Percentiles rank a stretch among this genome's conserved stretches.
Conservation (phyloP, 2,797 vertebrate genomes). For the Periparus ater region DNA sequence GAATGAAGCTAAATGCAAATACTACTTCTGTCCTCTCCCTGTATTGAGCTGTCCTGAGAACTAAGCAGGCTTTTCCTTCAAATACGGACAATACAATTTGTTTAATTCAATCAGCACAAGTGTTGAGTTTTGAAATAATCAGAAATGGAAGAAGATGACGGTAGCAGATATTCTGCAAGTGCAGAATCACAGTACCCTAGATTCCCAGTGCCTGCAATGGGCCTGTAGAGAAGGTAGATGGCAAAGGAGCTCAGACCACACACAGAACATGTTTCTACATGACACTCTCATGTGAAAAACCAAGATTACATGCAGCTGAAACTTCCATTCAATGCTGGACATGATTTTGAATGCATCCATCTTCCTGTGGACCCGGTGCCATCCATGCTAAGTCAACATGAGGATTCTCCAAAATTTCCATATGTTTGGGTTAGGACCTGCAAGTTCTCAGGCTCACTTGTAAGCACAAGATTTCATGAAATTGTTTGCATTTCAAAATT, state of each 20-base stretch:
- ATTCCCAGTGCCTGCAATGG: background rate
- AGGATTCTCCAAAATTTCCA: fast-evolving
- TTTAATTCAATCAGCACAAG: background rate
- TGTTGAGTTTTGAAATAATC: background rate
- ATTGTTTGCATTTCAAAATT: background rate
- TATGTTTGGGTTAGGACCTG: background rate
- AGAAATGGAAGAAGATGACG: background rate
- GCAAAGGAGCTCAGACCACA: background rate
- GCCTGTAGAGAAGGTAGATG: background rate
- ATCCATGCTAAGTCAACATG: background rate
- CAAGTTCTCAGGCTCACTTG: too few species aligned
- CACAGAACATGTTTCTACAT: background rate
- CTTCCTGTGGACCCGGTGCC: background rate
- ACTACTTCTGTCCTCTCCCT: background rate
- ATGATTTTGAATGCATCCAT: background rate
- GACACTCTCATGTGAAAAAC: background rate
- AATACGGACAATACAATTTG: background rate
- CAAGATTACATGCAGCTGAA: background rate
- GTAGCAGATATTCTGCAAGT: background rate
- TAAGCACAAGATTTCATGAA: background rate
- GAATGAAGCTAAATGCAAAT: background rate
- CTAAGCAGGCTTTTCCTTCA: background rate
- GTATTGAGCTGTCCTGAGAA: background rate
- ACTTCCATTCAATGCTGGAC: background rate
- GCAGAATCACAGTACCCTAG: background rate